phyloP scores from a whole-genome alignment of 2,888 invertebrate species.

The Nephrotoma appendiculata region DNA sequence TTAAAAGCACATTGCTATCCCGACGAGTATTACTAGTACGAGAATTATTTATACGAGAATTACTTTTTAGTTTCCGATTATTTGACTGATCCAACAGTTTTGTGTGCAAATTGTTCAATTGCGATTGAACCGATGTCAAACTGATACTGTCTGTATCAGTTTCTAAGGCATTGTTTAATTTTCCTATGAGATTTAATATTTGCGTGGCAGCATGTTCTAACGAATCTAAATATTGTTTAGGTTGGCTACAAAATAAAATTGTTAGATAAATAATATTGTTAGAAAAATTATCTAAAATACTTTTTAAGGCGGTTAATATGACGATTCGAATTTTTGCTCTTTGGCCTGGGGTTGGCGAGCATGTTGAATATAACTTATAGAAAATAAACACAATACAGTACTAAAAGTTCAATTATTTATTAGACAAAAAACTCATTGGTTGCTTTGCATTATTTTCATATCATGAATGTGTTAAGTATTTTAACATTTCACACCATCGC shows the following conservation, averaged over 20 bases:
- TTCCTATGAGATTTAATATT: neutral
- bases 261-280: neutral
- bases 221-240: neutral
- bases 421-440: neutral
- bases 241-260: neutral
- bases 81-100: neutral
- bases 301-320: neutral
- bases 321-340: neutral
- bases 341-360: neutral
- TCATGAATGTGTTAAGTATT: no score
- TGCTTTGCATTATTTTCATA: neutral
- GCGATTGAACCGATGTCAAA: neutral
- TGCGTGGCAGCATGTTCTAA: neutral
- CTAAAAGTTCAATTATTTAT: neutral
- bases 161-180: neutral
- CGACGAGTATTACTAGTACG: neutral
- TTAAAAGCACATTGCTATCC: neutral
- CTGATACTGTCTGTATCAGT: neutral
- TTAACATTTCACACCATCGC: no score
- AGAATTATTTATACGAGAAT: no score
- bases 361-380: neutral
- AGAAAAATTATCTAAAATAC: neutral
- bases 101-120: neutral
- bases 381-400: neutral
- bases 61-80: neutral